These are phyloP conservation scores for Cyphomyrmex costatus DNA, from an alignment of 1,140 invertebrate species.

Conservation along the genomic window DNA sequence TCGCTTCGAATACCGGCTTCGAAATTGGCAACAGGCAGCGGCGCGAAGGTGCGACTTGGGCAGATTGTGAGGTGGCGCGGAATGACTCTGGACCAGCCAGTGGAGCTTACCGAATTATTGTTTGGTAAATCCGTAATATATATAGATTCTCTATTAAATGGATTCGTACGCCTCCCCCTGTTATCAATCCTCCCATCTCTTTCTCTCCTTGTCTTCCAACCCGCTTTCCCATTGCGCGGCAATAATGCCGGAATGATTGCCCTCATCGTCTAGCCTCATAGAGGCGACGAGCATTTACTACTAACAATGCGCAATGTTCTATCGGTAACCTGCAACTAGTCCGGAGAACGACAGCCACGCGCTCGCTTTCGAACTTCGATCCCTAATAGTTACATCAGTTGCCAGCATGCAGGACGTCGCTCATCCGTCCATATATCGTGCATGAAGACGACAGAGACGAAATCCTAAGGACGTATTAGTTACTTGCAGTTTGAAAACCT, in stretches of 20 bases:
- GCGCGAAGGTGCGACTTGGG: conserved; percentile 49
- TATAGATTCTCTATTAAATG: conserved; percentile 76
- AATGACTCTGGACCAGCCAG: conserved; percentile 50
- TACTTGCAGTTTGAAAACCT: conserved; percentile 15
- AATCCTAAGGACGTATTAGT: background rate
- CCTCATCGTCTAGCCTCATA: conserved; percentile 73
- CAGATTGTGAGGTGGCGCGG: conserved; percentile 50
- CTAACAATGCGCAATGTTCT: conserved; percentile 75
- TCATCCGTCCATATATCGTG: conserved; percentile 49
- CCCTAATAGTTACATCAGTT: conserved; percentile 76
- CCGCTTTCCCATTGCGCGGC: conserved; percentile 48
- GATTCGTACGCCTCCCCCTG: conserved; percentile 53
- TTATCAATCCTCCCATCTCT: background rate
- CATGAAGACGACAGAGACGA: conserved; percentile 18
- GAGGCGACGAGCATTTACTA: conserved; percentile 70
- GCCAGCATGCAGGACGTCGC: background rate
- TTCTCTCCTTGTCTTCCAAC: background rate
- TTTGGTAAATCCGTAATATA: conserved; percentile 77
- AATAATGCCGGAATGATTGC: conserved; percentile 81
- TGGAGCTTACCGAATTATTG: conserved; percentile 73
- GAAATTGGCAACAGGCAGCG: conserved; percentile 54
- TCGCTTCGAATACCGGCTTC: background rate
- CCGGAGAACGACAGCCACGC: conserved; percentile 42
- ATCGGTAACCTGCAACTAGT: conserved; percentile 74
- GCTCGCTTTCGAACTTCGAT: conserved; percentile 75